Evolutionary conservation across 2,113 vertebrate genomes (phyloP), one percentile per base, ranked within the genome.

Genomic region (Petromus typicus): DNA sequence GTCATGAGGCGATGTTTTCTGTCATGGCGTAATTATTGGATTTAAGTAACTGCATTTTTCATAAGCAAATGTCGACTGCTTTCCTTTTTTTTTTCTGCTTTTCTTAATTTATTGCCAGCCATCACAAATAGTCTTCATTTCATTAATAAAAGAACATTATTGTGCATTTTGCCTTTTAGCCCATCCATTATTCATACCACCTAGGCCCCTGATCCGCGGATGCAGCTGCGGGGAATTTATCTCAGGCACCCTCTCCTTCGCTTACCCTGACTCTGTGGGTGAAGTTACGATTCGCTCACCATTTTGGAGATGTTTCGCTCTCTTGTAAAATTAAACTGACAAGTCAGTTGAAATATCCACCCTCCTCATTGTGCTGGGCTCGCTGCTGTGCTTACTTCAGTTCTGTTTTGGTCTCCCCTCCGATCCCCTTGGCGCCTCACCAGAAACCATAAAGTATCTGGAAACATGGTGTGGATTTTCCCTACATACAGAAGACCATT

Each of bases 101-200:
- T 96, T 97, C 95, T 97, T 98, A 97, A 98, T 98, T 98, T 98
- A 98, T 96, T 95, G 96, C 91, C 96, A 94, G 97, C 71, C 95
- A 97, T 97, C 96, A 97, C 97, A 97, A 97, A 98, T 86, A 96
- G 97, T 97, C 96, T 97, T 98, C 95, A 96, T 98, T 98, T 98
- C 98, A 98, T 98, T 98, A 98, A 98, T 98, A 98, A 98, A 98
- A 98, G 95, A 98, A 98, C 97, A 96, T 98, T 97, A 98, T 86
- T 95, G 97, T 97, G 91, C 97, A 96, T 97, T 98, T 97, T 98
- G 97, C 97, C 93, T 98, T 97, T 93, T 95, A 96, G 96, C 12
- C 96, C 96, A 98, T 98, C 95, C 98, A 98, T 98, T 98, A 98
- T 98, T 98, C 97, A 98, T 98, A 93, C 88, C 75, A 97, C 97